A percentile compares a stretch with the other conserved stretches of the same genome.
These are phyloP conservation scores for Chrysotoxum bicinctum DNA, from an alignment of 2,888 invertebrate species.

Conservation along the genomic window DNA sequence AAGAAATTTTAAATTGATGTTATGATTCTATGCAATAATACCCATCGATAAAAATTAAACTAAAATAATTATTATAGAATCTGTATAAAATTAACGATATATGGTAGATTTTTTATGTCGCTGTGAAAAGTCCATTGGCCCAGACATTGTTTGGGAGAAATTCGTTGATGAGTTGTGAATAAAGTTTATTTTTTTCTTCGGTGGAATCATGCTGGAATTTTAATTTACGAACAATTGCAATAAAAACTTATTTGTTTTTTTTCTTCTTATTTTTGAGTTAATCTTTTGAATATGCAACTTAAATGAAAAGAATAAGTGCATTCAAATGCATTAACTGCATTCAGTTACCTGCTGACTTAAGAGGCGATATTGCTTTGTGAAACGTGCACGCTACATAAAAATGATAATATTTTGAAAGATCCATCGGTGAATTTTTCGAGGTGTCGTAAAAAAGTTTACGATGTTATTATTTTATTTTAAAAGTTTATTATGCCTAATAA, in stretches of 20 bases:
- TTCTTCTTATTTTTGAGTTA: neutral
- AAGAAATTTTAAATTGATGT: neutral
- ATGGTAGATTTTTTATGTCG: neutral
- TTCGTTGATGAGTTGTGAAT: conserved; percentile 19
- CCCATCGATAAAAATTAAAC: conserved; percentile 14
- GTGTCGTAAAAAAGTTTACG: conserved; percentile 60
- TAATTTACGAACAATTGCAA: conserved; percentile 13
- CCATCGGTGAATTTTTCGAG: neutral
- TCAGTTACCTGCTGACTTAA: too few relatives aligned
- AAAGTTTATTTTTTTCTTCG: neutral
- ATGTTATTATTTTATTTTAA: conserved; percentile 55
- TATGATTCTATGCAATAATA: conserved; percentile 18
- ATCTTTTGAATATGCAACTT: neutral
- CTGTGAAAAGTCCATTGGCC: conserved; percentile 56
- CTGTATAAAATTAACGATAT: neutral
- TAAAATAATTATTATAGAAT: conserved; percentile 12
- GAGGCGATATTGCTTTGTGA: neutral
- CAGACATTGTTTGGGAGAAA: conserved; percentile 54
- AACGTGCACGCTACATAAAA: conserved; percentile 18
- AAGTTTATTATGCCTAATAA: conserved; percentile 40
- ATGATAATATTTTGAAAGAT: neutral
- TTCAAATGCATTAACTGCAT: conserved; percentile 17
- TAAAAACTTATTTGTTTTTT: conserved; percentile 11
- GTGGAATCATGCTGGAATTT: conserved; percentile 27
- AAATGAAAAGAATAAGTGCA: neutral